Percentiles rank a stretch among this genome's conserved stretches.
Conservation (phyloP, 1,140 invertebrate genomes). For the Meteorus sp. region DNA sequence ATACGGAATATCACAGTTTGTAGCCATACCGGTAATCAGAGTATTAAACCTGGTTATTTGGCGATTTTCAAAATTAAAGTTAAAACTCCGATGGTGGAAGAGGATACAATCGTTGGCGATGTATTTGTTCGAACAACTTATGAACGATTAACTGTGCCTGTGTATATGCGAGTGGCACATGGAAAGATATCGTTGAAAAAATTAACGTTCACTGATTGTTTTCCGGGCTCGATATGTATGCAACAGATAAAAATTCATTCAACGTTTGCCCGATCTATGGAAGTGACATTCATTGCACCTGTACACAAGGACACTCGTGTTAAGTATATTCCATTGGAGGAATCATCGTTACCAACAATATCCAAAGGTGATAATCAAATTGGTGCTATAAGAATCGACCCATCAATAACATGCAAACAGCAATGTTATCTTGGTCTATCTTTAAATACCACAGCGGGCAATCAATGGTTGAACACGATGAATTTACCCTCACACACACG, state of each 20-base stretch:
- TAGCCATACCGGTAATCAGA: slow-evolving; percentile 52
- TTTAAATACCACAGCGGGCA: slow-evolving; percentile 62
- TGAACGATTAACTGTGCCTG: slow-evolving; percentile 67
- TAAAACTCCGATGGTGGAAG: slow-evolving; percentile 70
- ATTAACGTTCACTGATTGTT: slow-evolving; percentile 77
- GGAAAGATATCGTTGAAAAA: slow-evolving; percentile 67
- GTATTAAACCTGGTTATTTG: slow-evolving; percentile 68
- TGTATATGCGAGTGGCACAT: slow-evolving; percentile 65
- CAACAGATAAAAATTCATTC: slow-evolving; percentile 74
- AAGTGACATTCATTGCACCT: slow-evolving; percentile 59
- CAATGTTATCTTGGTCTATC: slow-evolving; percentile 76
- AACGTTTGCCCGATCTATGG: slow-evolving; percentile 73
- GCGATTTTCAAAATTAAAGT: slow-evolving; percentile 76
- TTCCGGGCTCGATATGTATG: slow-evolving; percentile 79
- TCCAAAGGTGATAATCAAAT: slow-evolving; percentile 59
- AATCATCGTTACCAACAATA: slow-evolving; percentile 46
- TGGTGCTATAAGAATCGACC: slow-evolving; percentile 67
- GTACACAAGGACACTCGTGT: slow-evolving; percentile 60
- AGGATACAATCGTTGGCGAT: slow-evolving; percentile 67
- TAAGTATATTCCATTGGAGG: slow-evolving; percentile 53
- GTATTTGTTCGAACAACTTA: slow-evolving; percentile 75
- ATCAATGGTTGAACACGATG: slow-evolving; percentile 74
- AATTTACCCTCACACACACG: slow-evolving; percentile 65
- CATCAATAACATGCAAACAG: slow-evolving; percentile 67
- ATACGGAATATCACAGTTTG: slow-evolving; percentile 52